phyloP scores from a whole-genome alignment of 2,888 invertebrate species.

The Agriotes lineatus region DNA sequence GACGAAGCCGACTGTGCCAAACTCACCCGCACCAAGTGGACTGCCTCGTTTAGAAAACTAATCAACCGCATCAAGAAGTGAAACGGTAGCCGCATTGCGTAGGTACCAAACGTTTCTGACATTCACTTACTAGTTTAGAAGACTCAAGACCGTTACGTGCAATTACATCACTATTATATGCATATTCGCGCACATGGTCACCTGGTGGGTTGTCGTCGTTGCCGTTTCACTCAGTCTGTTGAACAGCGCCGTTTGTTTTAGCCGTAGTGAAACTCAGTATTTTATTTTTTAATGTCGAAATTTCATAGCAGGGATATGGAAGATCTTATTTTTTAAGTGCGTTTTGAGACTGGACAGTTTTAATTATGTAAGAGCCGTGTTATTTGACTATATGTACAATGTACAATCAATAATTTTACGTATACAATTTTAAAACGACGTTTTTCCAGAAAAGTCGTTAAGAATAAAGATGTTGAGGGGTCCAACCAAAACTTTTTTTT shows the following conservation, averaged over 20 bases:
- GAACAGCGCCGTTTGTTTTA: neutral
- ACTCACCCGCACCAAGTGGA: slow-evolving; percentile 71
- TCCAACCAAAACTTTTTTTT: too few species aligned
- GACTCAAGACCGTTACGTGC: too few species aligned
- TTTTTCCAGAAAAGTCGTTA: too few species aligned
- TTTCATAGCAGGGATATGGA: neutral
- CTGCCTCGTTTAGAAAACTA: slow-evolving; percentile 72
- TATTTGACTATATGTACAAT: too few species aligned
- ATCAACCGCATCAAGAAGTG: slow-evolving; percentile 65
- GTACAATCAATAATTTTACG: too few species aligned
- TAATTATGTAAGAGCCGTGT: too few species aligned
- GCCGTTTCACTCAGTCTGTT: neutral
- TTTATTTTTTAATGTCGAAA: neutral
- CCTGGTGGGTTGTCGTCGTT: neutral
- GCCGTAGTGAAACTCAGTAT: neutral
- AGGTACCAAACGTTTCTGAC: neutral
- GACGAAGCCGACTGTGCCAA: slow-evolving; percentile 65
- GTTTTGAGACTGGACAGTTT: neutral
- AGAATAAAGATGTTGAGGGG: too few species aligned
- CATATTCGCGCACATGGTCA: too few species aligned
- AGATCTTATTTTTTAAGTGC: neutral
- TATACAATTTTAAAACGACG: too few species aligned
- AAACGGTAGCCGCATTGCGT: neutral
- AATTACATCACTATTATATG: too few species aligned
- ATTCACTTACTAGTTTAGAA: too few species aligned